These are phyloP conservation scores for Pteromalus puparum DNA, from an alignment of 1,140 invertebrate genomes.

Conservation along the genomic window DNA sequence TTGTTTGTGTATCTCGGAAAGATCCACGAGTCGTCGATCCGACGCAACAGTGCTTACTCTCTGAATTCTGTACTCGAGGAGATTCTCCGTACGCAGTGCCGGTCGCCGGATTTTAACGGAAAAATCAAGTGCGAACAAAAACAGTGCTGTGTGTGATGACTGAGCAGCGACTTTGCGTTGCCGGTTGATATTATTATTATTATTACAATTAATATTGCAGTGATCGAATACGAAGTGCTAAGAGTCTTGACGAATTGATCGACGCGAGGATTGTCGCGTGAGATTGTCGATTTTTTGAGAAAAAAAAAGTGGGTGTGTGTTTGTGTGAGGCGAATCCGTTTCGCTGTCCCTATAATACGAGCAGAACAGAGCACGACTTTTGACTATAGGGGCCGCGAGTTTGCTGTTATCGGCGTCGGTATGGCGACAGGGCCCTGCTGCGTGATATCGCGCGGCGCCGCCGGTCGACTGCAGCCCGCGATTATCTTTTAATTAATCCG, in stretches of 20 bases:
- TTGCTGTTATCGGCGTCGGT: slow-evolving; percentile 20
- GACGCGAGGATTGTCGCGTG: background rate
- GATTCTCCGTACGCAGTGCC: no score
- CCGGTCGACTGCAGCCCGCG: slow-evolving; percentile 1
- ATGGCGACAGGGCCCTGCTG: slow-evolving; percentile 14
- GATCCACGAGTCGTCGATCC: background rate
- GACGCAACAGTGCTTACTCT: background rate
- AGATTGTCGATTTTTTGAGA: background rate
- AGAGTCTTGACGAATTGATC: no score
- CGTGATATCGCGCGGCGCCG: slow-evolving; percentile 15
- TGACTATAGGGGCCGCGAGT: background rate
- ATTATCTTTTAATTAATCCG: background rate
- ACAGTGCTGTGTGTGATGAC: background rate
- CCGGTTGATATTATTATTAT: no score
- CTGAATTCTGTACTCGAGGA: background rate
- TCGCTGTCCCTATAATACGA: background rate
- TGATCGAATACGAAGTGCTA: background rate
- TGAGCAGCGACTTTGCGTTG: background rate
- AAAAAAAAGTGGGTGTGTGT: background rate
- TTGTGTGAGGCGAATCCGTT: no score
- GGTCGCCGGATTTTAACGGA: no score
- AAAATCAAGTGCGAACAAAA: background rate
- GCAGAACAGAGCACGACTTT: background rate
- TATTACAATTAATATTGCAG: no score
- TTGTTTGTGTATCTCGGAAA: background rate